Percentiles rank a stretch among this genome's conserved stretches.
These are phyloP conservation scores for Dusona sp. DNA, from an alignment of 2,888 invertebrate genomes.

Conservation along the genomic window DNA sequence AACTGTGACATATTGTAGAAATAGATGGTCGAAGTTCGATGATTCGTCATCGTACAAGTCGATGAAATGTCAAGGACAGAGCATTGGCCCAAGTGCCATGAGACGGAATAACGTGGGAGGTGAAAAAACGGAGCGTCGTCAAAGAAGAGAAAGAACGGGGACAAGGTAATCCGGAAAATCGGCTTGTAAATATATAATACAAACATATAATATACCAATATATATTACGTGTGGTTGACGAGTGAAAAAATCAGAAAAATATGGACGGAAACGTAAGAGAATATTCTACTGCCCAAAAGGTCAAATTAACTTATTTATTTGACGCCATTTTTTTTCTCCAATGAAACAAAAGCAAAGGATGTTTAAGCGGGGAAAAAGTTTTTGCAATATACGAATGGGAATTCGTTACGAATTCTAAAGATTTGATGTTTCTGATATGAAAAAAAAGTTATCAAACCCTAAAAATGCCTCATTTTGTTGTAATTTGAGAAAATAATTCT, in stretches of 20 bases:
- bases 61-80: conserved; percentile 63
- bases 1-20: neutral
- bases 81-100: conserved; percentile 59
- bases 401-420: neutral
- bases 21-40: conserved; percentile 24
- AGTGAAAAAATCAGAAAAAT: conserved; percentile 25
- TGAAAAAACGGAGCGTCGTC: conserved; percentile 36
- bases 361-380: neutral
- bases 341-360: neutral
- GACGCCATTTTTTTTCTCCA: neutral
- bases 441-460: neutral
- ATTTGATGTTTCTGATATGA: neutral
- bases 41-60: conserved; percentile 54
- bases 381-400: neutral
- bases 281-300: neutral
- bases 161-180: conserved; percentile 54
- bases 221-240: conserved; percentile 8
- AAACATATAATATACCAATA: conserved; percentile 2
- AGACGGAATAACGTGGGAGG: conserved; percentile 43
- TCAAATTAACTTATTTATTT: conserved; percentile 6
- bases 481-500: conserved; percentile 4
- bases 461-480: conserved; percentile 11
- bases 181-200: conserved; percentile 49
- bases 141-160: conserved; percentile 34
- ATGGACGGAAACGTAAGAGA: neutral